Conservation (phyloP, 2,888 invertebrate genomes). For the Asteroscopus sphinx region DNA sequence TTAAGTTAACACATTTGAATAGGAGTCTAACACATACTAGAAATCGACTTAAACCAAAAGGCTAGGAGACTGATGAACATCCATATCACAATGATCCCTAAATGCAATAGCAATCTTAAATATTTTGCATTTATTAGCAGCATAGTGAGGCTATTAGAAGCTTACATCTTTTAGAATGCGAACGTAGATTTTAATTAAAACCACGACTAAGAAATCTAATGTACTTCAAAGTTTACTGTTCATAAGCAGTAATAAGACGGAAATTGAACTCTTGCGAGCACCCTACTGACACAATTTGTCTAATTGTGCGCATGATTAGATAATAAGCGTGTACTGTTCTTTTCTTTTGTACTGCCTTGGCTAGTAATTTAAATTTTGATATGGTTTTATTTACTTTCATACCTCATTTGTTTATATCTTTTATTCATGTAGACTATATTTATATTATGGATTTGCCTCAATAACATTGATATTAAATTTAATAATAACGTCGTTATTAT, state of each 20-base stretch:
- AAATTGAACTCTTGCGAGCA: conserved; percentile 32
- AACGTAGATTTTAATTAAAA: conserved; percentile 30
- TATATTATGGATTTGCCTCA: too few species aligned
- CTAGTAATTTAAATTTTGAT: conserved; percentile 13
- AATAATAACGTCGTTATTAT: too few species aligned
- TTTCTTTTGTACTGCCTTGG: conserved; percentile 18
- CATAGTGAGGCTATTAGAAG: background rate
- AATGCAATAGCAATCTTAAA: too few species aligned
- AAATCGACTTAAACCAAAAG: too few species aligned
- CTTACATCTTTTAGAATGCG: background rate
- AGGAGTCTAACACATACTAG: too few species aligned
- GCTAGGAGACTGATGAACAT: too few species aligned
- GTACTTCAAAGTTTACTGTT: conserved; percentile 29
- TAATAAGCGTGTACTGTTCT: conserved; percentile 6
- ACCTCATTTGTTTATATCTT: background rate
- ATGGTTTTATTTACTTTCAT: conserved; percentile 6
- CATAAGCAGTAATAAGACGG: conserved; percentile 24
- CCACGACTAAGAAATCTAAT: conserved; percentile 25
- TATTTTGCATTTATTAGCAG: too few species aligned
- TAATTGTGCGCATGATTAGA: conserved; percentile 43
- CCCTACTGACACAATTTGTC: conserved; percentile 44
- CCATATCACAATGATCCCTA: too few species aligned
- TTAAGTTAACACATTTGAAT: too few species aligned
- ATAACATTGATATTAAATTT: too few species aligned
- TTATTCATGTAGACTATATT: too few species aligned